Evolutionary conservation across 2,888 invertebrate species (phyloP), one percentile per base, ranked within the genome.

Genomic region (Andrena bicolor): DNA sequence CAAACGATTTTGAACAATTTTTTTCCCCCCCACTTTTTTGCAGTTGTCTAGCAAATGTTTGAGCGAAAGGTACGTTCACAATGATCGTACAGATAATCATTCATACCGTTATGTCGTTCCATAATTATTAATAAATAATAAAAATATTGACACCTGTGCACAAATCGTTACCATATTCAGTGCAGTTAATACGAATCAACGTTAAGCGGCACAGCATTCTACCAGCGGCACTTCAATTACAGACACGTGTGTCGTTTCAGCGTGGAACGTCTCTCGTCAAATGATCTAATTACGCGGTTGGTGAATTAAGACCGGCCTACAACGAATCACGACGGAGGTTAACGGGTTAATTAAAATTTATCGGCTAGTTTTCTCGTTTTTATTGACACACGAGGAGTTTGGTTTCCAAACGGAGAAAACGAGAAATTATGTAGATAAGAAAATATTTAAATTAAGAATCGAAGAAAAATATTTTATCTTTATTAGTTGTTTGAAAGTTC

Each of bases 151-250:
- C 61, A 68, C 8, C 51, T 70, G 16, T 51, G 23, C 53, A 41
- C 16, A 64, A 51, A 51, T 68, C 53, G 56, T 53, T 51, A 73
- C 58, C 72, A 48, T 48, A 30, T 16, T 48, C 6, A 32, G 32
- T 65, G 49, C 66, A 72, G 76, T 63, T 63, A 74, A 64, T 58
- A 28, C 30, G 66, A 71, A 71, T 76, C 66, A 72, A 73, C 63
- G 26, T 79, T 80, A 60, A 63, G 41, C 56, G 60, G 48, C 71
- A 56, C 32, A 60, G 58, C 75, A 32, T 79, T 71, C 73, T 66
- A 30, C 30, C 66, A 30, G 49, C 58, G 56, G 51, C 51, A 58
- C 65, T 74, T 73, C 84, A 77, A 86, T 84, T 86, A 80, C 41
- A 66, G 58, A 64, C 65, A 71, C 68, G 68, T 56, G 48, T 60